Percentiles rank a stretch among this genome's conserved stretches.
Evolutionary conservation across 2,888 invertebrate species (phyloP).

Genomic region (Eustalomyia histrio): DNA sequence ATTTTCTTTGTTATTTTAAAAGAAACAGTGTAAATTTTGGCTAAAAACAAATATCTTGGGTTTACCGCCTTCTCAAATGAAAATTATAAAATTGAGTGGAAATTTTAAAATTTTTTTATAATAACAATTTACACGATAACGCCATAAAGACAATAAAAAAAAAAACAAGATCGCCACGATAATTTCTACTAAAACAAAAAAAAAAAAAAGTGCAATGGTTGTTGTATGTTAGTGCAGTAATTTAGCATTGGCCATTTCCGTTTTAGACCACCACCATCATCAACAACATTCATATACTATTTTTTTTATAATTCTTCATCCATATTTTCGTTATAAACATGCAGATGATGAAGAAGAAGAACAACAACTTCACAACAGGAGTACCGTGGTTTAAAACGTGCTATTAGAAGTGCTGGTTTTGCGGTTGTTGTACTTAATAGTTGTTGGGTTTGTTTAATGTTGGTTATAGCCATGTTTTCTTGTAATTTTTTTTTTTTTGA

Average conservation of each 20-base stretch:
- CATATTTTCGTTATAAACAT: constrained; percentile 33
- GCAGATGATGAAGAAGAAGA: constrained; percentile 9
- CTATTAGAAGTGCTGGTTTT: constrained; percentile 11
- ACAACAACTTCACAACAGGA: constrained; percentile 23
- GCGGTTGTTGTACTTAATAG: no score
- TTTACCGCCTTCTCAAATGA: not conserved
- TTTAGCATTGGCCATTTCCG: constrained; percentile 43
- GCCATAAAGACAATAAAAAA: constrained; percentile 17
- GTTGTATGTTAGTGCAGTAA: constrained; percentile 18
- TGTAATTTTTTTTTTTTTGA: constrained; percentile 22
- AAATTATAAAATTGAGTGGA: no score
- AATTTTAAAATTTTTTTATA: constrained; percentile 21
- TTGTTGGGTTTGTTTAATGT: constrained; percentile 29
- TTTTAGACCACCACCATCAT: constrained; percentile 55
- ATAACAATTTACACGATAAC: constrained; percentile 59
- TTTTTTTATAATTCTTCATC: not conserved
- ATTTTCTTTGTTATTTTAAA: no score
- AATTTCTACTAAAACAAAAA: not conserved
- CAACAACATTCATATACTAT: constrained; percentile 9
- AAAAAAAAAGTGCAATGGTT: constrained; percentile 23
- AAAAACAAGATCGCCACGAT: constrained; percentile 27
- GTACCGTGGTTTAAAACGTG: constrained; percentile 25
- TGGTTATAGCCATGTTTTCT: constrained; percentile 28
- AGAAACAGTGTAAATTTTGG: not conserved
- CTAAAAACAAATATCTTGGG: not conserved